Base-by-base conservation (phyloP, 1,140 invertebrate species). In the Drosophila subpulchrella region DNA sequence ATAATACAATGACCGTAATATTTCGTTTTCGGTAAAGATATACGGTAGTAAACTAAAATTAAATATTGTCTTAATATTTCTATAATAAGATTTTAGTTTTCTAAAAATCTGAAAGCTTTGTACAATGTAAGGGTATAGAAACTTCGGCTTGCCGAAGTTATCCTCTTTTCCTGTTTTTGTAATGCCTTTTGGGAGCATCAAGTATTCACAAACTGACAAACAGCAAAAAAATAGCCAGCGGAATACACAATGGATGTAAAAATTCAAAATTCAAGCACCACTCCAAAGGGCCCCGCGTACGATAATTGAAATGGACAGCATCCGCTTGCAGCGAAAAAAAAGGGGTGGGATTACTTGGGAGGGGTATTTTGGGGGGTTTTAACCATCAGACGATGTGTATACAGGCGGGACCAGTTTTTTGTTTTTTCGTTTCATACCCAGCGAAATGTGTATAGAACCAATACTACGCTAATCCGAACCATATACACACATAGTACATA, bases 221-320 rank as follows among this genome's bases (percentile, higher is more conserved):
- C 34, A 47, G 36, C 48, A 8, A 42, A 32, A 42, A 32, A 39
- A 39, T 38, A 56, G 53, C 48, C 59, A 50, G 36, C 36, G 51
- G 63, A 39, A 48, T 57, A 30, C 67, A 72, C 70, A 74, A 83
- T 83, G 76, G 63, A 67, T 76, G 79, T 73, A 60, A 75, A 86
- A 83, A 83, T 86, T 86, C 79, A 88, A 86, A 86, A 86, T 88
- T 86, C 83, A 86, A 86, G 83, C 75, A 88, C 79, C 83, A 83
- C 79, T 89, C 67, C 57, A 83, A 39, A 61, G 79, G 71, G 79
- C 62, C 50, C 36, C 63, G 66, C 71, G 79, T 68, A 84, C 84
- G 66, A 89, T 88, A 88, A 88, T 88, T 88, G 79, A 88, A 88
- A 88, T 88, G 83, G 83, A 88, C 83, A 88, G 79, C 83, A 88